Evolutionary conservation across 2,113 vertebrate species (phyloP).

Genomic region (Irena cyanogastra): DNA sequence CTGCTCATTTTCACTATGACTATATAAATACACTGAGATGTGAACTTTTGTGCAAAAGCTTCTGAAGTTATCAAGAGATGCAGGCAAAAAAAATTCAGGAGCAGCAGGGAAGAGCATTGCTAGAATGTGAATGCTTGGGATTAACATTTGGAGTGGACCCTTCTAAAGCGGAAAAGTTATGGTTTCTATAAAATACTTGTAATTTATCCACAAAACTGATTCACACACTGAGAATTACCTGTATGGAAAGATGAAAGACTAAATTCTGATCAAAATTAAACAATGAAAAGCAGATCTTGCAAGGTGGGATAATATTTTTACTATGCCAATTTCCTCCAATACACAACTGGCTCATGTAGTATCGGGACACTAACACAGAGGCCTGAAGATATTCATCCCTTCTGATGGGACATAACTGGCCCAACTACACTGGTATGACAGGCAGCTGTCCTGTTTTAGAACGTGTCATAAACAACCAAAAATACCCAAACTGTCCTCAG

Average conservation of each 20-base stretch:
- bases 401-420: neutral
- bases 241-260: neutral
- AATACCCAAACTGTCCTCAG: neutral
- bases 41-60: neutral
- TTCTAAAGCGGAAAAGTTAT: neutral
- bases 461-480: neutral
- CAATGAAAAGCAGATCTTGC: neutral
- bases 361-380: rapidly evolving
- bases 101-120: neutral
- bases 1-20: neutral
- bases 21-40: neutral
- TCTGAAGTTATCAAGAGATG: neutral
- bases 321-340: neutral
- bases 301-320: neutral
- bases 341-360: neutral
- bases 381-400: neutral
- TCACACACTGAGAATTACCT: neutral
- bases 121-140: neutral
- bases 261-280: neutral
- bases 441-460: neutral
- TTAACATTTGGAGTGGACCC: neutral
- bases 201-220: neutral
- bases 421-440: neutral
- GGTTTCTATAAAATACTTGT: neutral
- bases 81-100: neutral